Evolutionary conservation across 2,888 invertebrate species (phyloP), one percentile per base, ranked within the genome.

Genomic region (Sinhomidia bicolor): DNA sequence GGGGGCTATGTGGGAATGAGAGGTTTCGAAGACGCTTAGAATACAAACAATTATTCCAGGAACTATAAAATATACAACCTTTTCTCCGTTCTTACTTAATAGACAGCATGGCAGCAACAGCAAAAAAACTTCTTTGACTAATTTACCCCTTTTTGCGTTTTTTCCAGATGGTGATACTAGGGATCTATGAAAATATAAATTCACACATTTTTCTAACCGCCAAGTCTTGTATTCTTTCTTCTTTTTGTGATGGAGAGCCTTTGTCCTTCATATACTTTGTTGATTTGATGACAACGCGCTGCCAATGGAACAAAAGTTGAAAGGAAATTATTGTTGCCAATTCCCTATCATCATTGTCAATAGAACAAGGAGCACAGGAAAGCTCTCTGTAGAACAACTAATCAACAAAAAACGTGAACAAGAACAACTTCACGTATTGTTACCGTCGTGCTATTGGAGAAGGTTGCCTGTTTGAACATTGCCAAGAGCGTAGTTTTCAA

Each of bases 121-220:
- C n/a, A n/a, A n/a, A n/a, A n/a, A n/a, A n/a, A n/a, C n/a, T n/a
- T n/a, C n/a, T 60, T 60, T 6, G 0, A 14, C 14, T 44, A 84
- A 44, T 41, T 44, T 84, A n/a, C 62, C 47, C 9, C 20, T 10
- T 41, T 71, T 71, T 36, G 4, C 0, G 10, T 41, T 20, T 23
- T 29, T 83, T 88, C 17, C 82, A 88, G 88, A 88, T 83, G 88
- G 83, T 83, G 83, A 83, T 83, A 83, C 17, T 65, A 17, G 65
- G 51, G 29, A 32, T 57, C 12, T 57, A 32, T 82, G 82, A 76
- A 65, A 79, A 29, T 71, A 57, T 51, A 74, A 26, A 74, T n/a
- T 62, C 14, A 41, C 54, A 51, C 76, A 76, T 12, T 26, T n/a
- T 60, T 47, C 41, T 68, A 83, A 65, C 83, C 41, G 65, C 65